Conservation (phyloP, 2,113 vertebrate genomes). For the Stegostoma tigrinum region DNA sequence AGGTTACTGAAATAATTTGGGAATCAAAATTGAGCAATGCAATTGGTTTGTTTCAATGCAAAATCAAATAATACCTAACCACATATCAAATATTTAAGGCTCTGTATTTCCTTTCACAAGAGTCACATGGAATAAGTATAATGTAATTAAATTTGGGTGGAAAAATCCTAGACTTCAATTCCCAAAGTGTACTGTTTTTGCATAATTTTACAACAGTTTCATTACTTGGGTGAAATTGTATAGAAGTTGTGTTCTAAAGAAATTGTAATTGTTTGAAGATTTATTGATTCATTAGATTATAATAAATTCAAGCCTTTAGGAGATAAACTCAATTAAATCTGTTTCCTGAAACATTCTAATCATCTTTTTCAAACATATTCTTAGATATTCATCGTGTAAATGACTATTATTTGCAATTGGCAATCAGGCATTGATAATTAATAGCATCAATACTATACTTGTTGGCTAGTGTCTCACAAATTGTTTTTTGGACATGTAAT, state of each 20-base stretch:
- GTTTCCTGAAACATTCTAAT: not conserved
- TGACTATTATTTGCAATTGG: not conserved
- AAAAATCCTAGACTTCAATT: not conserved
- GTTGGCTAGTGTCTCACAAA: not conserved
- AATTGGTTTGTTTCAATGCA: not conserved
- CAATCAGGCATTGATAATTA: not conserved
- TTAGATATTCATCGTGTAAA: not conserved
- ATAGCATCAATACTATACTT: not conserved
- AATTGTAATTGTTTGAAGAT: not conserved
- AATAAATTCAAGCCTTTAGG: not conserved
- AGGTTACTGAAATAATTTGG: not conserved
- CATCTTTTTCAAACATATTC: not conserved
- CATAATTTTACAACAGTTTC: not conserved
- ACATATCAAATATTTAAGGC: not conserved
- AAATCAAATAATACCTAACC: not conserved
- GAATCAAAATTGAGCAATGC: not conserved
- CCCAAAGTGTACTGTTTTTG: not conserved
- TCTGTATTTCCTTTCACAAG: not conserved
- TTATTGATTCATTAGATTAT: not conserved
- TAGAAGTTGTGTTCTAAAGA: not conserved
- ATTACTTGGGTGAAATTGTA: not conserved
- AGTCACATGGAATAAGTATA: not conserved
- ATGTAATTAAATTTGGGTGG: not conserved
- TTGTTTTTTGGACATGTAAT: not conserved
- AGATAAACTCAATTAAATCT: not conserved